A percentile compares a stretch with the other conserved stretches of the same genome.
Conservation (phyloP, 2,797 vertebrate species). For the Leuciscus waleckii region DNA sequence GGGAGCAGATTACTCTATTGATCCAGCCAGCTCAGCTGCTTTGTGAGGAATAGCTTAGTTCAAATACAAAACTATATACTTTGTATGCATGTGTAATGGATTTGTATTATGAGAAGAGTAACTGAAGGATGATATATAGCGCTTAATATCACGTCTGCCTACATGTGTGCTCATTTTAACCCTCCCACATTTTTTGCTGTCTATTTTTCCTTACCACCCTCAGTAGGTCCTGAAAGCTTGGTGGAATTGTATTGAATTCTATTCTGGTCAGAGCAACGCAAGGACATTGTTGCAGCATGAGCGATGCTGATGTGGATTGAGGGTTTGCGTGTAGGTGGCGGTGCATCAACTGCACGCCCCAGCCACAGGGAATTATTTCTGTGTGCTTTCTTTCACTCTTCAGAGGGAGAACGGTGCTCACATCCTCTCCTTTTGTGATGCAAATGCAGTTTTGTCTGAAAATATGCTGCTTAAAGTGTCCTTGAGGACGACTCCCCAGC, state of each 20-base stretch:
- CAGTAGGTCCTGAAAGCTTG: conserved; percentile 6
- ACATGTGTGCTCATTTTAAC: background rate
- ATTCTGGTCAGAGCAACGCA: conserved; percentile 37
- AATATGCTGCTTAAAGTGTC: conserved; percentile 48
- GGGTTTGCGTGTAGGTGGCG: conserved; percentile 56
- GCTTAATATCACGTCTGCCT: conserved; percentile 15
- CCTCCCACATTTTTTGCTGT: conserved; percentile 3
- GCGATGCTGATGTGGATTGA: conserved; percentile 48
- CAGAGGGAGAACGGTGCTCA: conserved; percentile 44
- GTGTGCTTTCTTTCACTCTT: conserved; percentile 37
- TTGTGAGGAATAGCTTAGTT: conserved; percentile 45
- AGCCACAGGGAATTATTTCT: conserved; percentile 51
- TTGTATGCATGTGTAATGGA: conserved; percentile 17
- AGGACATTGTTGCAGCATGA: conserved; percentile 43
- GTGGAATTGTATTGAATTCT: conserved; percentile 40
- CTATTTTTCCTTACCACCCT: conserved; percentile 1
- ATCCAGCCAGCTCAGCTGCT: conserved; percentile 44
- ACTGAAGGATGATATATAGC: background rate
- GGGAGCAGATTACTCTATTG: conserved; percentile 53
- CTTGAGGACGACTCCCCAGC: conserved; percentile 39
- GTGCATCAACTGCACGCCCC: conserved; percentile 42
- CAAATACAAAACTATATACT: conserved; percentile 45
- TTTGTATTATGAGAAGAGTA: conserved; percentile 30
- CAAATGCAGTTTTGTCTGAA: conserved; percentile 59
- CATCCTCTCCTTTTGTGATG: conserved; percentile 61